phyloP scores from a whole-genome alignment of 2,797 vertebrate genomes.

The Schizopygopsis malacanthus region DNA sequence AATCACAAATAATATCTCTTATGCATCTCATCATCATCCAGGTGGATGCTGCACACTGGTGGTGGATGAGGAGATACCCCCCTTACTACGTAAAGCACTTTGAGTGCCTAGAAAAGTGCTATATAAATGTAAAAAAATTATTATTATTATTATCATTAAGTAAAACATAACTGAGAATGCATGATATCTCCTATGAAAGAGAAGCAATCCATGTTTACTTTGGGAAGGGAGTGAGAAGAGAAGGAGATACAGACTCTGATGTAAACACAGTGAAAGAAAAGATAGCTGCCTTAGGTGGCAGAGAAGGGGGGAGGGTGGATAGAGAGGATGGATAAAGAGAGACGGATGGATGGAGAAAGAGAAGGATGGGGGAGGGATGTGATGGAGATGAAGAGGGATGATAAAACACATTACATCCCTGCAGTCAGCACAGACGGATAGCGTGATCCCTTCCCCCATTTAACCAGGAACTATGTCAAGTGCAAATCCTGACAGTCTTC shows the following conservation, averaged over 20 bases:
- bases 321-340: background rate
- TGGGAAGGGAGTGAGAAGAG: background rate
- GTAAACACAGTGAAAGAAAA: background rate
- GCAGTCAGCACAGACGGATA: constrained; percentile 21
- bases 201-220: background rate
- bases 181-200: background rate
- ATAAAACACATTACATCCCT: constrained; percentile 26
- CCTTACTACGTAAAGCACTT: no score
- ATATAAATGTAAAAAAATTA: no score
- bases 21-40: no score
- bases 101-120: no score
- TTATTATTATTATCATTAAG: no score
- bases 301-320: constrained; percentile 1
- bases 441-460: constrained; percentile 6
- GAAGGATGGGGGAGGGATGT: constrained; percentile 13
- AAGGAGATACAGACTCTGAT: background rate
- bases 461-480: constrained; percentile 12
- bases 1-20: background rate
- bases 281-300: background rate
- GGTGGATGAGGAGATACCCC: no score
- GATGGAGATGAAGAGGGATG: background rate
- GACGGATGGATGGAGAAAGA: background rate
- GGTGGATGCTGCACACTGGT: no score
- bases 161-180: background rate
- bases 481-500: constrained; percentile 3